Evolutionary conservation across 2,113 vertebrate species (phyloP).

Genomic region (Phalacrocorax aristotelis): DNA sequence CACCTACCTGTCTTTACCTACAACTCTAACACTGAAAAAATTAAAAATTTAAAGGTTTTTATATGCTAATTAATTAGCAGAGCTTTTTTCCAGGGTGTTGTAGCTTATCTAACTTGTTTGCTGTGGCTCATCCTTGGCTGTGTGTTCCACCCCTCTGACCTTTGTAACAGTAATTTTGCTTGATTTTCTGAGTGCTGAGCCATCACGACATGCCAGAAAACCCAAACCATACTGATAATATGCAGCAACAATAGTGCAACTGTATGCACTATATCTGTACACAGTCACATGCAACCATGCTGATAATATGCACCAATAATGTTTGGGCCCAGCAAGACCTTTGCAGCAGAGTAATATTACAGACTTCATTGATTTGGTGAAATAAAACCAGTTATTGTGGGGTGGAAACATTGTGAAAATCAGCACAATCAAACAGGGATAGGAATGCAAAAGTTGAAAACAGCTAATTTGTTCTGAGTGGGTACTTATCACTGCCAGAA

Average conservation of each 20-base stretch:
- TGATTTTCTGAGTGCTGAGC: not conserved
- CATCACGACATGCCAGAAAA: not conserved
- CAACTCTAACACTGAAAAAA: not conserved
- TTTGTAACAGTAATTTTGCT: not conserved
- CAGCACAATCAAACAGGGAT: not conserved
- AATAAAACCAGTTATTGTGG: not conserved
- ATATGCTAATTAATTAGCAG: not conserved
- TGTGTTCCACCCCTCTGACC: not conserved
- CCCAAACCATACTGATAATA: accelerated
- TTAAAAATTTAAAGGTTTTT: not conserved
- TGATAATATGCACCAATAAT: too few species aligned
- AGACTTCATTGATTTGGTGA: not conserved
- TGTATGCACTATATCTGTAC: accelerated
- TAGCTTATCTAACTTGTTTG: not conserved
- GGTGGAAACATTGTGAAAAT: not conserved
- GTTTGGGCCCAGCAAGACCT: not conserved
- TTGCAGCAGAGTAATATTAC: not conserved
- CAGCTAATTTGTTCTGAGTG: not conserved
- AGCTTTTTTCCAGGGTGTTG: not conserved
- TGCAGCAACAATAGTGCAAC: not conserved
- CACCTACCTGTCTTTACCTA: not conserved
- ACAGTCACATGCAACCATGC: accelerated
- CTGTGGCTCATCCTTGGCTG: not conserved
- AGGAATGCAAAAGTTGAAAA: not conserved
- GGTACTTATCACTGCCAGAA: accelerated